Evolutionary conservation across 2,797 vertebrate species (phyloP), one percentile per base, ranked within the genome.

Genomic region (Thaleichthys pacificus): DNA sequence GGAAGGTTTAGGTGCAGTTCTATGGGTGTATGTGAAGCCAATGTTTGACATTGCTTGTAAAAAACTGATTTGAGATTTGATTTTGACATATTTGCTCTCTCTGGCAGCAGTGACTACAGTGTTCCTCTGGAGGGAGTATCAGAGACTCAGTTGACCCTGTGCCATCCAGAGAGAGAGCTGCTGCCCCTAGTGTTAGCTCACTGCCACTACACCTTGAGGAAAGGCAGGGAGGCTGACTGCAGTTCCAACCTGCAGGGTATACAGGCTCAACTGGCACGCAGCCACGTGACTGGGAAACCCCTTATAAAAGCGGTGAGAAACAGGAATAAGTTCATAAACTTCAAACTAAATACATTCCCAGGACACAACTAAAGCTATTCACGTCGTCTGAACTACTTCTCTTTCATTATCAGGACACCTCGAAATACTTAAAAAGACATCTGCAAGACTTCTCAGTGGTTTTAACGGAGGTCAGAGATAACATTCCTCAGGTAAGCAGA

Each of bases 181-280:
- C 87, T 94, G 3, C 92, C 92, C 15, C 83, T 94, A 57, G 88
- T 93, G 71, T 76, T 92, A n/a, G 75, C 90, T 0, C 85, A 92
- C 85, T 91, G 92, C 73, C 91, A 92, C 49, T 93, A 94, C 86
- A 91, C 86, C 0, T 64, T 94, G 71, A 82, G 85, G 82, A 91
- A 82, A 74, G 92, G 92, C 0, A 81, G 85, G 0, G 86, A 91
- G 82, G 93, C 88, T 0, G 71, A 65, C 79, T 77, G 66, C 14
- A 86, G 61, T 70, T 92, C 87, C 30, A 78, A 94, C 30, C 77
- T 92, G 71, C 68, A 0, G 12, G 87, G 74, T 15, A 86, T 91
- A 66, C 87, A 93, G 22, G 89, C 74, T 6, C 86, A 93, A 62
- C 82, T 94, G 69, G 65, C 72, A 26, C 86, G 89, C 0, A 73